phyloP scores from a whole-genome alignment of 2,797 vertebrate species.

The Enteromius trimaculatus region DNA sequence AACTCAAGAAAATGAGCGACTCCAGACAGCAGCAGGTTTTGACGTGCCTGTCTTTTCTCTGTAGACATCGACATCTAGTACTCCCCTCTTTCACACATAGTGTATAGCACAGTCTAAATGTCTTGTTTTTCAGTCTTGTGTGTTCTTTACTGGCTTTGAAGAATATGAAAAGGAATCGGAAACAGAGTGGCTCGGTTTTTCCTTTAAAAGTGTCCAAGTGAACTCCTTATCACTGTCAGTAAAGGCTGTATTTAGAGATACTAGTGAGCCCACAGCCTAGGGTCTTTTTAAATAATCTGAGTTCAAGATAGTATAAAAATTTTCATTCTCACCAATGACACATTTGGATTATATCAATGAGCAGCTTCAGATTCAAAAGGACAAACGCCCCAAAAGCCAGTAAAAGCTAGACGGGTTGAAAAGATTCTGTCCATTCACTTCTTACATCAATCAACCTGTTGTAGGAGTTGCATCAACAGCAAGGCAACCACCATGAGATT shows the following conservation, averaged over 20 bases:
- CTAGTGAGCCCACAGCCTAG: neutral
- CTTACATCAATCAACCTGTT: neutral
- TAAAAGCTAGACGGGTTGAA: neutral
- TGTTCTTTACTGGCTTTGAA: neutral
- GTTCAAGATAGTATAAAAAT: neutral
- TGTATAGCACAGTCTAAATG: neutral
- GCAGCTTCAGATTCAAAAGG: neutral
- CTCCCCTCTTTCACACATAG: neutral
- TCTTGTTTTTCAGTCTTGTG: neutral
- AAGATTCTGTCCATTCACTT: neutral
- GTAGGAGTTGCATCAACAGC: neutral
- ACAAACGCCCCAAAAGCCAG: neutral
- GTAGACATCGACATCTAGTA: neutral
- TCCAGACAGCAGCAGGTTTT: slow-evolving; percentile 16
- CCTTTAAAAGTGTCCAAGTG: too few relatives aligned
- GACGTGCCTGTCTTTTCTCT: neutral
- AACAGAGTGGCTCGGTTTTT: neutral
- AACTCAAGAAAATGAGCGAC: neutral
- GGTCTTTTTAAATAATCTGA: neutral
- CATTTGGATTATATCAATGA: neutral
- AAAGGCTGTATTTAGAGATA: neutral
- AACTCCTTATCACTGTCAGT: neutral
- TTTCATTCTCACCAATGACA: slow-evolving; percentile 22
- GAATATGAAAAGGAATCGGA: neutral
- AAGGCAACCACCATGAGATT: neutral